Base-by-base conservation (phyloP, 2,888 invertebrate genomes). In the Allophyes oxyacanthae region DNA sequence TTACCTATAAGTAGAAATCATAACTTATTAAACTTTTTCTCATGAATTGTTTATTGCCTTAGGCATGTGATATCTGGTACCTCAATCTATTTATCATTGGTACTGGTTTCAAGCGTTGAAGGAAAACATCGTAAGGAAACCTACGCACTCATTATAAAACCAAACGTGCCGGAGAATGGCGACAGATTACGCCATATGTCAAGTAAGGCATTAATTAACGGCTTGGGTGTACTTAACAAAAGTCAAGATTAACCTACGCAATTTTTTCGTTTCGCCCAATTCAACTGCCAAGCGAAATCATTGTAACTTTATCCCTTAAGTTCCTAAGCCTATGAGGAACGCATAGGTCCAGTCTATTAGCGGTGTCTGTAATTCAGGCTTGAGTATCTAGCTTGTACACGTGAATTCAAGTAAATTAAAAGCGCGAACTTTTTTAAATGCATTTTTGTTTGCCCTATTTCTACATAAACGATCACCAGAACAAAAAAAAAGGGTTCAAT, bases 141-240 rank as follows among this genome's bases (percentile, higher is more conserved):
- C 34, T 28, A 48, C 36, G 13, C 28, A 46, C 26, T 49, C 6
- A 25, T 40, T 45, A 45, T 34, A 32, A 51, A 50, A 67, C 42
- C 33, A 6, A 30, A 14, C 20, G n/a, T 25, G 44, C 13, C 14
- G n/a, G 1, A 28, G 9, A 30, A 33, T 32, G 14, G 15, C 6
- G 2, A 43, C 25, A 41, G 14, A 28, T 51, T 48, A 5, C 32
- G 28, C 43, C 44, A 69, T 6, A 13, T 14, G 28, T 2, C 36
- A 8, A 28, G 32, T 32, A 11, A 42, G 41, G 41, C 41, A 41
- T 25, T 26, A 26, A 41, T 26, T 26, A 11, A n/a, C 3, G 6
- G 7, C 6, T 28, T 8, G 1, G 28, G 6, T 28, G 11, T 41
- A 28, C n/a, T n/a, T n/a, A n/a, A 26, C 25, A 20, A 25, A 40